These are phyloP conservation scores for Drosophila monieri DNA, from an alignment of 2,888 invertebrate species.

Conservation along the genomic window DNA sequence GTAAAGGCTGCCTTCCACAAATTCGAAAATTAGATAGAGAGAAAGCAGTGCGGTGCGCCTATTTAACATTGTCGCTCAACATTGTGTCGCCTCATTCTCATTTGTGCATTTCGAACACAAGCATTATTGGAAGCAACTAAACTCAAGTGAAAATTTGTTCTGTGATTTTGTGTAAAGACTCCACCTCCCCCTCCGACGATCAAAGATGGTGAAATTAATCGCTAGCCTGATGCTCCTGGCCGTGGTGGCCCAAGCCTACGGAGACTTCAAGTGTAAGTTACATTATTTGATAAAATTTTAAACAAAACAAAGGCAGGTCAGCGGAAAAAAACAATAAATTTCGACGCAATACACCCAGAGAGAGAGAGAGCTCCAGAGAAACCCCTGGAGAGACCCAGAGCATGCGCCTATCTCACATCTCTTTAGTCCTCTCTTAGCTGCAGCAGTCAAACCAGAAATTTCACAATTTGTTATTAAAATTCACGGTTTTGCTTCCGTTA, in stretches of 20 bases:
- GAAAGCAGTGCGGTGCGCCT: slow-evolving; percentile 40
- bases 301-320: slow-evolving; percentile 37
- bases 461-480: slow-evolving; percentile 28
- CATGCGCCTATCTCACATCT: slow-evolving; percentile 51
- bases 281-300: slow-evolving; percentile 36
- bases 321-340: slow-evolving; percentile 53
- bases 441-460: slow-evolving; percentile 19
- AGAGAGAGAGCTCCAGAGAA: slow-evolving; percentile 11
- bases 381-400: slow-evolving; percentile 15
- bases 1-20: slow-evolving; percentile 88
- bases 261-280: slow-evolving; percentile 89
- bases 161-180: slow-evolving; percentile 79
- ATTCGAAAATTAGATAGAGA: slow-evolving; percentile 45
- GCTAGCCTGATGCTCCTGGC: slow-evolving; percentile 84
- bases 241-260: slow-evolving; percentile 83
- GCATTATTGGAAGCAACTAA: slow-evolving; percentile 31
- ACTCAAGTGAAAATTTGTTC: slow-evolving; percentile 70
- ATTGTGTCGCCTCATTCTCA: slow-evolving; percentile 75
- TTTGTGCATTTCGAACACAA: slow-evolving; percentile 72
- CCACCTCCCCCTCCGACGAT: slow-evolving; percentile 56
- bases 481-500: slow-evolving; percentile 32
- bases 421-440: slow-evolving; percentile 25
- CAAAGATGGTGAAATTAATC: slow-evolving; percentile 86
- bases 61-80: slow-evolving; percentile 72
- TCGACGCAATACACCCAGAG: slow-evolving; percentile 65